A percentile compares a stretch with the other conserved stretches of the same genome.
Evolutionary conservation across 2,888 invertebrate species (phyloP).

Genomic region (Oscheius onirici): DNA sequence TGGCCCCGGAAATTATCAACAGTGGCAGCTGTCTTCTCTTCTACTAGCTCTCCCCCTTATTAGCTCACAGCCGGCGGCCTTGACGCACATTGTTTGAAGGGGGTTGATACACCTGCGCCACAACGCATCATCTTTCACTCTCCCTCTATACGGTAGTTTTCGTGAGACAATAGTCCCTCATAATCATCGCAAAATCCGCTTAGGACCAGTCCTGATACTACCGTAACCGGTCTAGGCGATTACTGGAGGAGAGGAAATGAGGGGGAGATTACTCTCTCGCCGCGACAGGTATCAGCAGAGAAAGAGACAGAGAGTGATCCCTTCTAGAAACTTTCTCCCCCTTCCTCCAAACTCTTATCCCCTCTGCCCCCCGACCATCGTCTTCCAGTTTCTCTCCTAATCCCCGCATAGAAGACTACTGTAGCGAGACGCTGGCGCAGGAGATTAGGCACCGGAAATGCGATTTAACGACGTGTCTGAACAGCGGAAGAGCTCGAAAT

Average conservation of each 20-base stretch:
- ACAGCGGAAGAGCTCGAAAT: no score
- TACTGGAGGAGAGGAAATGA: constrained; percentile 15
- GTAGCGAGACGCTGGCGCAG: constrained; percentile 32
- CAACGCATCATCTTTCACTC: constrained; percentile 26
- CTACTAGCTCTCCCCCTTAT: constrained; percentile 9
- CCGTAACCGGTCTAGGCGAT: constrained; percentile 27
- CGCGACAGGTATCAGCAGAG: no score
- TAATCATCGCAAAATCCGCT: constrained; percentile 22
- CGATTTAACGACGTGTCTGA: neutral
- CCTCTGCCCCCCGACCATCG: neutral
- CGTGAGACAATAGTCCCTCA: constrained; percentile 19
- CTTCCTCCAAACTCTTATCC: neutral
- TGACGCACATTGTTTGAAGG: constrained; percentile 34
- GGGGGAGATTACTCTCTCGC: neutral
- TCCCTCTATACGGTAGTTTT: constrained; percentile 1
- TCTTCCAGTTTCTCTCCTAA: constrained; percentile 21
- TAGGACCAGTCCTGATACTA: constrained; percentile 25
- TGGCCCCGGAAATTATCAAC: neutral
- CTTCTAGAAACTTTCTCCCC: no score
- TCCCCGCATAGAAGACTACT: constrained; percentile 22
- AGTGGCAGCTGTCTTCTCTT: constrained; percentile 22
- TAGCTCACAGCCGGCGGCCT: constrained; percentile 18
- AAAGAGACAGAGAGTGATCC: no score
- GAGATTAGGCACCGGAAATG: constrained; percentile 24
- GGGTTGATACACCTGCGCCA: constrained; percentile 31